A percentile compares a stretch with the other conserved stretches of the same genome.
Conservation (phyloP, 2,113 vertebrate species). For the Melozone crissalis region DNA sequence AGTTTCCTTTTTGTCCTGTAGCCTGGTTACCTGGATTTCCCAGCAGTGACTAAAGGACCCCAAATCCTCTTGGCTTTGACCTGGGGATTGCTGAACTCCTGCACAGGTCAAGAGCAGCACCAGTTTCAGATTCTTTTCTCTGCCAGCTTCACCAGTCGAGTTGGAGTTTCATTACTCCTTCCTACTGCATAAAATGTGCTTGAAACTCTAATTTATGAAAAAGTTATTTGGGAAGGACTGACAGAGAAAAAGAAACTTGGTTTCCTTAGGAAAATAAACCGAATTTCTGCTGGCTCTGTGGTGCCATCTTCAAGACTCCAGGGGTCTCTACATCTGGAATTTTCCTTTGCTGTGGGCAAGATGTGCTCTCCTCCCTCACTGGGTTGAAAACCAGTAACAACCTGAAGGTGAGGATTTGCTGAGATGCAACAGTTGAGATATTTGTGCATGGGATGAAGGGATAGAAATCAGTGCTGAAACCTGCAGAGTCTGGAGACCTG, state of each 20-base stretch:
- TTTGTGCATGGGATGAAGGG: neutral
- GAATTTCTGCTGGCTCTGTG: neutral
- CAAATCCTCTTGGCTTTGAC: neutral
- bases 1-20: neutral
- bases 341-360: neutral
- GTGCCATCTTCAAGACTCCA: neutral
- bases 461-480: neutral
- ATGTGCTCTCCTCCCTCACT: neutral
- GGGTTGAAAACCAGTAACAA: neutral
- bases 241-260: slow-evolving; percentile 1
- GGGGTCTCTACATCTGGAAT: neutral
- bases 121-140: neutral
- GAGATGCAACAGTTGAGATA: neutral
- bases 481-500: neutral
- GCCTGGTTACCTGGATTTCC: neutral
- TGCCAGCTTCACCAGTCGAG: neutral
- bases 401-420: neutral
- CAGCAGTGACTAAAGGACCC: neutral
- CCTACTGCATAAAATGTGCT: neutral
- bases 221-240: slow-evolving; percentile 25
- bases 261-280: slow-evolving; percentile 53
- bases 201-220: neutral
- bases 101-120: neutral
- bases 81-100: neutral
- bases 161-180: neutral